Evolutionary conservation across 1,140 invertebrate genomes (phyloP), one percentile per base, ranked within the genome.

Genomic region (Euglossa dilemma): DNA sequence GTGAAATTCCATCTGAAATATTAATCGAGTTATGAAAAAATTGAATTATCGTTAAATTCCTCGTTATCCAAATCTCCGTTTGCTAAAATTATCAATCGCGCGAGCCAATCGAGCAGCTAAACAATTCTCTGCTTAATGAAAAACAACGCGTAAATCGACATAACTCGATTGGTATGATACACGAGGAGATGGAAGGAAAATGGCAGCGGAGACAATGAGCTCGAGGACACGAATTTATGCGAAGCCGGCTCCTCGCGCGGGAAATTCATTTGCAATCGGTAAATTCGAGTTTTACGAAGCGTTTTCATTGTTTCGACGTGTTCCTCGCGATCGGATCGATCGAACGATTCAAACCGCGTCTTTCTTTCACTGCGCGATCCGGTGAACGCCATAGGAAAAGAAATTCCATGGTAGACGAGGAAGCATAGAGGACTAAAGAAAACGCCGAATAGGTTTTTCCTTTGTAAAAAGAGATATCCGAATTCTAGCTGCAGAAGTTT

Each of bases 361-460:
- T n/a, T 57, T 67, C 28, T 52, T 76, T 67, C 12, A 14, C 14
- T 12, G 9, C 36, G 59, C 36, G 59, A 56, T 67, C 80, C 28
- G 43, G 14, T 57, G 80, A 82, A 73, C 64, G 23, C 57, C 14
- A 25, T n/a, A 28, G 18, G 12, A 11, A 67, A 57, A 18, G 59
- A 52, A n/a, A 50, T 57, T 75, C 71, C 7, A 25, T 4, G 20
- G 6, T 14, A 43, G 45, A 64, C 28, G 43, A 66, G 25, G 52
- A 57, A 50, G 12, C 36, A n/a, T 6, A 6, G 14, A 47, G 20
- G 25, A 57, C 57, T 75, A 50, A 81, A 28, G 43, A 75, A 66
- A 75, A 56, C 43, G 70, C 20, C 20, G 63, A 57, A 76, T n/a
- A 50, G n/a, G 57, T 67, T 50, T 63, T 54, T 28, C 12, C 59